Conservation (phyloP, 2,113 vertebrate species). For the Oreochromis spilurus region DNA sequence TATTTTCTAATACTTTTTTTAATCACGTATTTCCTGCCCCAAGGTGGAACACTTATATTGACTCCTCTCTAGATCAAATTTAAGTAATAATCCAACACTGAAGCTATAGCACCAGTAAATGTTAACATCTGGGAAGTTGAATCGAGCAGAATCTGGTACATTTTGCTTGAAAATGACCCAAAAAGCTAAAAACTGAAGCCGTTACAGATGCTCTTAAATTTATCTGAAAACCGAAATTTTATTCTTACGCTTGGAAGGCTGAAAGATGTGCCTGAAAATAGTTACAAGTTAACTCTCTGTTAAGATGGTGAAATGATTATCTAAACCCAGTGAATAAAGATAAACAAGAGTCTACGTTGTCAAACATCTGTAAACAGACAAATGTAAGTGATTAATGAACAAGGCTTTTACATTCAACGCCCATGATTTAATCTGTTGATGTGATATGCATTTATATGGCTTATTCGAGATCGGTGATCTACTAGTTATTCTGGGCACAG, state of each 20-base stretch:
- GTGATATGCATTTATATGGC: background rate
- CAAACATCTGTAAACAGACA: background rate
- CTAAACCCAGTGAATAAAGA: background rate
- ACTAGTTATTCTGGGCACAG: background rate
- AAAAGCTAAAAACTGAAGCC: fast-evolving
- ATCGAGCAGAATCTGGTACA: background rate
- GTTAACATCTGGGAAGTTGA: background rate
- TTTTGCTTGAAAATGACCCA: background rate
- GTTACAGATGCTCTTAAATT: background rate
- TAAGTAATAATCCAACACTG: background rate
- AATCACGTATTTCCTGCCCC: background rate
- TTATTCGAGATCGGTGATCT: background rate
- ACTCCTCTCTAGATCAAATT: background rate
- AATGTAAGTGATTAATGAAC: background rate
- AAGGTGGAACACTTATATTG: background rate
- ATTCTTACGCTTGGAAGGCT: background rate
- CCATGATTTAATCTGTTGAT: background rate
- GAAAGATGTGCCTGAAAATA: background rate
- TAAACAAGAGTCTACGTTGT: background rate
- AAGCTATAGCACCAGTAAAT: background rate
- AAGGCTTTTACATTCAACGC: background rate
- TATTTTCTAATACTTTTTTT: background rate
- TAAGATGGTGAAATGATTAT: background rate
- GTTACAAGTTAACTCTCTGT: background rate
- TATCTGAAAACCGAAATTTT: background rate